Conservation (phyloP, 37 sponge, comb jelly and placozoan genomes). For the Corticium candelabrum region DNA sequence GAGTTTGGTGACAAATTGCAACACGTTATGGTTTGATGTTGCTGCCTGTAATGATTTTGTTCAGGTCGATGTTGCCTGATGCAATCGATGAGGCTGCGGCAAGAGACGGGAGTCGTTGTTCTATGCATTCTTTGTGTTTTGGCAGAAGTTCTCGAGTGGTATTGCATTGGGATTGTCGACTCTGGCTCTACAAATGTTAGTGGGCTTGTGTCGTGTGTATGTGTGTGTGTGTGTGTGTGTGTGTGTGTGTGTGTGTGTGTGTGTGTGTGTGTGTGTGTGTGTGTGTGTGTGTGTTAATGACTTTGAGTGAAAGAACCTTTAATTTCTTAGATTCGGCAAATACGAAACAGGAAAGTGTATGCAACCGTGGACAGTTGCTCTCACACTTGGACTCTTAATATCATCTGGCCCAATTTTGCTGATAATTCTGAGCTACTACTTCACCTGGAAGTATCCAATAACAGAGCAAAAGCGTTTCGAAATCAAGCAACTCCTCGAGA, state of each 20-base stretch:
- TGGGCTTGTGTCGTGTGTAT: too few relatives aligned
- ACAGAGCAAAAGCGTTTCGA: slow-evolving; percentile 27
- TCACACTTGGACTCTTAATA: slow-evolving; percentile 50
- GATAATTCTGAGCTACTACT: slow-evolving; percentile 36
- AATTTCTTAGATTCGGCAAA: slow-evolving; percentile 38
- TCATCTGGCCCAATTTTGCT: slow-evolving; percentile 50
- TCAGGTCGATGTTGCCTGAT: slow-evolving; percentile 93
- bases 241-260: too few relatives aligned
- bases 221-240: too few relatives aligned
- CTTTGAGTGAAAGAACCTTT: neutral
- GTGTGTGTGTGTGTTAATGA: neutral
- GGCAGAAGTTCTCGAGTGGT: slow-evolving; percentile 66
- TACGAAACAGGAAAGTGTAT: slow-evolving; percentile 52
- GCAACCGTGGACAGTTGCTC: slow-evolving; percentile 43
- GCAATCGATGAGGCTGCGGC: slow-evolving; percentile 57
- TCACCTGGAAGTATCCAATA: slow-evolving; percentile 60
- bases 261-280: too few relatives aligned
- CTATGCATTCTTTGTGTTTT: slow-evolving; percentile 87
- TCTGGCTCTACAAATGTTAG: slow-evolving; percentile 9
- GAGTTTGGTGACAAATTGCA: slow-evolving; percentile 1
- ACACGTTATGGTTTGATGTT: too few relatives aligned
- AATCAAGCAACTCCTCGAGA: slow-evolving; percentile 20
- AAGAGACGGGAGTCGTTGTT: slow-evolving; percentile 64
- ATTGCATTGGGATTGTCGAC: slow-evolving; percentile 78
- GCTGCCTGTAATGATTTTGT: too few relatives aligned